Evolutionary conservation across 2,888 invertebrate species (phyloP).

Genomic region (Polymixis flavicincta): DNA sequence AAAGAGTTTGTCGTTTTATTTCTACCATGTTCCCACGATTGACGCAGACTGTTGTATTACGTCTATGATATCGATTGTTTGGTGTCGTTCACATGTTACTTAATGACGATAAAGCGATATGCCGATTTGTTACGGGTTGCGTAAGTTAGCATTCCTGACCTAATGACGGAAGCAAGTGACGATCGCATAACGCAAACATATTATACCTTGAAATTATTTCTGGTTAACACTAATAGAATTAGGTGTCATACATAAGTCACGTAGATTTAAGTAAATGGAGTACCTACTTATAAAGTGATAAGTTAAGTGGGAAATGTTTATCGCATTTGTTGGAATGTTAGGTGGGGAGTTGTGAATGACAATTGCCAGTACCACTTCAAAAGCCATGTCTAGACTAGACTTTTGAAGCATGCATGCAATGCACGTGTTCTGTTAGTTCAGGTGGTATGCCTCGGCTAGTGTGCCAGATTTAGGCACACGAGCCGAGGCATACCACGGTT

Average conservation of each 20-base stretch:
- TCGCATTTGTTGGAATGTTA: not conserved
- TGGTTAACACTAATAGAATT: conserved; percentile 36
- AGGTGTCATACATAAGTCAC: conserved; percentile 9
- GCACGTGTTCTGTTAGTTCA: not conserved
- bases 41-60: conserved; percentile 49
- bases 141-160: conserved; percentile 45
- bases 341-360: not conserved
- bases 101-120: conserved; percentile 48
- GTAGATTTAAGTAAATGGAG: conserved; percentile 27
- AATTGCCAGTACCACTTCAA: not conserved
- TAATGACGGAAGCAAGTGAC: conserved; percentile 49
- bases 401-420: not conserved
- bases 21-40: conserved; percentile 40
- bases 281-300: not conserved
- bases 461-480: not conserved
- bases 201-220: conserved; percentile 48
- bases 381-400: conserved; percentile 4
- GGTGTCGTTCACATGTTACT: conserved; percentile 62
- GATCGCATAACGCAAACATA: conserved; percentile 24
- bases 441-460: too few relatives aligned
- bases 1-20: conserved; percentile 16
- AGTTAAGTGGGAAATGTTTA: conserved; percentile 35
- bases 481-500: not conserved
- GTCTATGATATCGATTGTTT: conserved; percentile 46
- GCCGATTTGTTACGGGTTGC: conserved; percentile 46